A percentile compares a stretch with the other conserved stretches of the same genome.
These are phyloP conservation scores for Yasuhikotakia modesta DNA, from an alignment of 2,797 vertebrate species.

Conservation along the genomic window DNA sequence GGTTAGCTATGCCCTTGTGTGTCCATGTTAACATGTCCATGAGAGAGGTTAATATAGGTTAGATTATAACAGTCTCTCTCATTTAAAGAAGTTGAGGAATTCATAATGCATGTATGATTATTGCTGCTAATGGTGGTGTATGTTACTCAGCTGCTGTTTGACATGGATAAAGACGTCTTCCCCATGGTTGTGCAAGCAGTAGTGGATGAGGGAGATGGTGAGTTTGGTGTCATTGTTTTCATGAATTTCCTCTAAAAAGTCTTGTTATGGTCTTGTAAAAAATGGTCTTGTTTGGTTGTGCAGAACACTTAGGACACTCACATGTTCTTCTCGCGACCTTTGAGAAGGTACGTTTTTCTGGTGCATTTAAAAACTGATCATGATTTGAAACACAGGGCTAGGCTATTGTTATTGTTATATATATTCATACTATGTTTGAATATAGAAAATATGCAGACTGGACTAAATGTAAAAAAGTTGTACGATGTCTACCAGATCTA, in stretches of 20 bases:
- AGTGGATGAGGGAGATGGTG: slow-evolving; percentile 95
- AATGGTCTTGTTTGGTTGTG: slow-evolving; percentile 51
- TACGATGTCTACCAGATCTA: not conserved
- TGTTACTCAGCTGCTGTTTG: slow-evolving; percentile 84
- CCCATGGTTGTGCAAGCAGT: slow-evolving; percentile 95
- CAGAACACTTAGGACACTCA: slow-evolving; percentile 93
- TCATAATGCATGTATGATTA: not conserved
- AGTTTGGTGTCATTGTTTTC: slow-evolving; percentile 33
- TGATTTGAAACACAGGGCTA: no score
- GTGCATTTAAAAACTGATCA: no score
- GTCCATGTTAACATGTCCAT: not conserved
- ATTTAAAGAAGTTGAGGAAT: not conserved
- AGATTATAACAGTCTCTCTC: not conserved
- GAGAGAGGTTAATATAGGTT: slow-evolving; percentile 1
- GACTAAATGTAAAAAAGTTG: not conserved
- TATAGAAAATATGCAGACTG: not conserved
- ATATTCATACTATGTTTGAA: not conserved
- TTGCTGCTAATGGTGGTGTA: not conserved
- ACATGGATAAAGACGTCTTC: slow-evolving; percentile 92
- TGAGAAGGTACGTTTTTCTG: slow-evolving; percentile 84
- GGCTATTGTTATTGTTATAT: not conserved
- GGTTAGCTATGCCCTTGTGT: slow-evolving; percentile 4
- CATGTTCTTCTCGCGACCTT: slow-evolving; percentile 95
- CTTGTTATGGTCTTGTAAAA: no score
- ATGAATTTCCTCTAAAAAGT: not conserved